A percentile compares a stretch with the other conserved stretches of the same genome.
Evolutionary conservation across 2,113 vertebrate species (phyloP).

Genomic region (Psettodes erumei): DNA sequence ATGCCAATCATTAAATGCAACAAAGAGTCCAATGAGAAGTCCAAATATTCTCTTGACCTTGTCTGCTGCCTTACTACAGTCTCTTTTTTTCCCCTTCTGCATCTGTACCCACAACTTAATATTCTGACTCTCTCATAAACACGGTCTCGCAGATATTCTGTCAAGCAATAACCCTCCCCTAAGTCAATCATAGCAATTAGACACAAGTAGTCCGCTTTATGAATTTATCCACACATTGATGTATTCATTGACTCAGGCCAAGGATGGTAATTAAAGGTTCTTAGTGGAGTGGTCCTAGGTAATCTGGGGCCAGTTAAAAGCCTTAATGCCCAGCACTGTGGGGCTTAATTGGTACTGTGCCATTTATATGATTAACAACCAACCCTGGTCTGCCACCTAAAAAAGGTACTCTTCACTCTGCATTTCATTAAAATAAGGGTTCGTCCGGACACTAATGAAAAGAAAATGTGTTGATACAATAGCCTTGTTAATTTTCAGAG

Average conservation of each 20-base stretch:
- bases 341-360: constrained; percentile 71
- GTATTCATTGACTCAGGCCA: constrained; percentile 57
- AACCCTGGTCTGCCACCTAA: constrained; percentile 65
- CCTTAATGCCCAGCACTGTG: constrained; percentile 54
- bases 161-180: not conserved
- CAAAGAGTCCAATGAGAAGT: not conserved
- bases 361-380: constrained; percentile 78
- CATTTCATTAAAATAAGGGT: constrained; percentile 71
- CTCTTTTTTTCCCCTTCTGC: not conserved
- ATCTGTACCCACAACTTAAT: not conserved
- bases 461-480: constrained; percentile 78
- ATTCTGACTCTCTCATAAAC: constrained; percentile 3
- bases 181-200: constrained; percentile 57
- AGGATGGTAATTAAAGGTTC: constrained; percentile 72
- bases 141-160: constrained; percentile 27
- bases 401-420: constrained; percentile 67
- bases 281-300: constrained; percentile 59
- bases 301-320: constrained; percentile 75
- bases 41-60: constrained; percentile 12
- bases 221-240: constrained; percentile 70
- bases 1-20: constrained; percentile 13
- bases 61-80: not conserved
- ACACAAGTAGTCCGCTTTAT: constrained; percentile 42
- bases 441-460: constrained; percentile 73
- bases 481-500: constrained; percentile 69